Evolutionary conservation across 2,797 vertebrate genomes (phyloP).

Genomic region (Esox lucius): DNA sequence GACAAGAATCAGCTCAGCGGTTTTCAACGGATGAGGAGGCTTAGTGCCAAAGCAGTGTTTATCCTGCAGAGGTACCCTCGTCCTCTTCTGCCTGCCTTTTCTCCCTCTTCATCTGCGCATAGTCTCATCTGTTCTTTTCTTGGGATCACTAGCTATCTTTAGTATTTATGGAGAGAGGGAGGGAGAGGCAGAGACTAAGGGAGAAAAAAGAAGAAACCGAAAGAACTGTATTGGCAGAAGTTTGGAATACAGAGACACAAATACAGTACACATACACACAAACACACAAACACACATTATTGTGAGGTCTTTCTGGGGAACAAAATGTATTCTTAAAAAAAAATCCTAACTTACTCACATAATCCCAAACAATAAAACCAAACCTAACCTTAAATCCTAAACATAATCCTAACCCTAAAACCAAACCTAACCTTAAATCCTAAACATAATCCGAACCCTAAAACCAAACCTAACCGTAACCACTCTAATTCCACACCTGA

Average conservation of each 20-base stretch:
- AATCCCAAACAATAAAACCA: too few relatives aligned
- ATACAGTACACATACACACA: neutral
- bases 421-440: too few relatives aligned
- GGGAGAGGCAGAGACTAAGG: constrained; percentile 2
- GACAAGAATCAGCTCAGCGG: constrained; percentile 59
- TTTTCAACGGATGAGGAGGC: constrained; percentile 58
- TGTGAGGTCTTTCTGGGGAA: too few relatives aligned
- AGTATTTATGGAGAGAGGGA: neutral
- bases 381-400: too few relatives aligned
- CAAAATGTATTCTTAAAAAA: too few relatives aligned
- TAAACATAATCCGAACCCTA: too few relatives aligned
- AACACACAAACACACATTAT: too few relatives aligned
- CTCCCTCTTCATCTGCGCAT: constrained; percentile 14
- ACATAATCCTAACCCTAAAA: too few relatives aligned
- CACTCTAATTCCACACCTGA: too few relatives aligned
- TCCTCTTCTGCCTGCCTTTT: constrained; percentile 13
- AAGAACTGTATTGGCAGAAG: neutral
- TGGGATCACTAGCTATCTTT: neutral
- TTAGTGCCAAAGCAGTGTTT: constrained; percentile 52
- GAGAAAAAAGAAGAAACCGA: neutral
- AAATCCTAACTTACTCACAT: too few relatives aligned
- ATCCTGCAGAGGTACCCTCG: constrained; percentile 16
- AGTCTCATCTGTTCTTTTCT: too few relatives aligned
- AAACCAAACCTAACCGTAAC: too few relatives aligned
- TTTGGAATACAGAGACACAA: neutral